Base-by-base conservation (phyloP, 2,888 invertebrate genomes). In the Allophyes oxyacanthae region DNA sequence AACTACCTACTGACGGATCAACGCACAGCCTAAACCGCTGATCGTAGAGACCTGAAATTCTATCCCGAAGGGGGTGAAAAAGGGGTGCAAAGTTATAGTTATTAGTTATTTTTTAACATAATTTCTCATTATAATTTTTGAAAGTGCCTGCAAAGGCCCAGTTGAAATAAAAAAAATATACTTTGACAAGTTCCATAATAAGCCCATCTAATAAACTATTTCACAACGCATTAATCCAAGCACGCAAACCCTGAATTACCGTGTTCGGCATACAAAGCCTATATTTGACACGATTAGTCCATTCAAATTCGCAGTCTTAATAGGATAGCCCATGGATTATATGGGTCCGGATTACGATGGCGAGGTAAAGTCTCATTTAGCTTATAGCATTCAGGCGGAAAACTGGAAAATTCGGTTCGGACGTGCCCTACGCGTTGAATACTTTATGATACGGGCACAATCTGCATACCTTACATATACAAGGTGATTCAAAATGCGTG, bases 281-380 rank as follows among this genome's bases (percentile, higher is more conserved):
- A 66, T 68, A 70, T 72, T 75, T 74, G 78, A 81, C 77, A 75
- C 78, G 79, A 84, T 86, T 85, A 85, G 80, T 79, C 79, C 73
- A 81, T 81, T 79, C 78, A 74, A 76, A 84, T 83, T 81, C 73
- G 56, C 67, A 72, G 70, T 69, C 73, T 75, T 77, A 79, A 75
- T 75, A 69, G 68, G 72, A 74, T 75, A 79, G 72, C 52, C 65
- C 62, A 62, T 59, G 78, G 78, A 78, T 83, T 83, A 80, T 71
- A 53, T 66, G 66, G 70, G 73, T 51, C 43, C 45, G 66, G 67
- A 66, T 72, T 69, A 67, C 61, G 61, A 61, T 62, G 64, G 34
- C 48, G 58, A 67, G 65, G 72, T 48, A 52, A 49, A 71, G 69
- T 77, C 84, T 84, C 85, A 85, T 87, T 87, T 83, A 78, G 88